A percentile compares a stretch with the other conserved stretches of the same genome.
phyloP scores from a whole-genome alignment of 2,888 invertebrate genomes.

The Oscheius sp. region DNA sequence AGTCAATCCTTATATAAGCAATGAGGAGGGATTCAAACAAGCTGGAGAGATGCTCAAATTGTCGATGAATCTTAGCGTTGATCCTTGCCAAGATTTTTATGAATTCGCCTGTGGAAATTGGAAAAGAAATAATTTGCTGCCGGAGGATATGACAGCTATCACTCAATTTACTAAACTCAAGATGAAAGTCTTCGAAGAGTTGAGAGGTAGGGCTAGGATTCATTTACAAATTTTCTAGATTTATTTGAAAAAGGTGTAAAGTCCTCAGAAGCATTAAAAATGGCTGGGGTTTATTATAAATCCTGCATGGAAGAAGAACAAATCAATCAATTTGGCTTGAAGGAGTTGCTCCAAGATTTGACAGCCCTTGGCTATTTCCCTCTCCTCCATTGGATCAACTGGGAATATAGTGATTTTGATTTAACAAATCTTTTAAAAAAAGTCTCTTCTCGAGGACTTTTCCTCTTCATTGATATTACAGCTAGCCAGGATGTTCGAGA shows the following conservation, averaged over 20 bases:
- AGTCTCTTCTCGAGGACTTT: constrained; percentile 35
- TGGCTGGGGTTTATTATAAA: constrained; percentile 56
- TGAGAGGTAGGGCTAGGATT: constrained; percentile 27
- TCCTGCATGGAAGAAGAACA: constrained; percentile 62
- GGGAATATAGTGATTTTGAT: constrained; percentile 41
- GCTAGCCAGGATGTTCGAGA: no score
- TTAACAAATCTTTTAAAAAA: constrained; percentile 53
- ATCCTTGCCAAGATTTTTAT: constrained; percentile 31
- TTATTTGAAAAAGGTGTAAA: constrained; percentile 54
- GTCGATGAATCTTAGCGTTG: no score
- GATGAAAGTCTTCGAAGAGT: neutral
- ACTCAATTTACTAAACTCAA: neutral
- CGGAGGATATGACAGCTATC: neutral
- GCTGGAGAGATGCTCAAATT: no score
- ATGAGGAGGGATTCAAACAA: no score
- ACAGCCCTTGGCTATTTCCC: constrained; percentile 58
- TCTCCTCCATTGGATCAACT: constrained; percentile 54
- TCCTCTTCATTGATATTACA: no score
- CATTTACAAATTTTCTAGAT: constrained; percentile 43
- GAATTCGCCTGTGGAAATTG: constrained; percentile 31
- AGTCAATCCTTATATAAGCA: no score
- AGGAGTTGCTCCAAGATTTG: constrained; percentile 35
- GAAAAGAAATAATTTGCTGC: constrained; percentile 23
- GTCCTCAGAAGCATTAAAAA: constrained; percentile 58
- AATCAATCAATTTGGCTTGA: constrained; percentile 40